Percentiles rank a stretch among this genome's conserved stretches.
These are phyloP conservation scores for Stegodyphus mimosarum DNA, from an alignment of 1,140 invertebrate species.

Conservation along the genomic window DNA sequence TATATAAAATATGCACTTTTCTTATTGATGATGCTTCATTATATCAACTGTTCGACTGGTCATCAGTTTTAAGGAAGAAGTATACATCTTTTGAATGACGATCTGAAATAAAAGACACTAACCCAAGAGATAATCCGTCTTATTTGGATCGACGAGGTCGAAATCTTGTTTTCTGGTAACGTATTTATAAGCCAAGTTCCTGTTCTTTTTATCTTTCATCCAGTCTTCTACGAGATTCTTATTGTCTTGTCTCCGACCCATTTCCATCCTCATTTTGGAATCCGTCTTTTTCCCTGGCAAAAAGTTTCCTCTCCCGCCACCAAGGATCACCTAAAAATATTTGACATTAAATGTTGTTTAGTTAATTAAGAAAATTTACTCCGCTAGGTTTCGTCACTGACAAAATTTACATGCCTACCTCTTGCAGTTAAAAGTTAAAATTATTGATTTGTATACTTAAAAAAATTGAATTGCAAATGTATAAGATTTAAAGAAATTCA, in stretches of 20 bases:
- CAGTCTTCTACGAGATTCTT: slow-evolving; percentile 79
- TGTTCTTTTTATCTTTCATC: slow-evolving; percentile 65
- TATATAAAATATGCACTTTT: too few relatives aligned
- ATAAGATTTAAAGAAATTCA: not conserved
- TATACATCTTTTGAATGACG: too few relatives aligned
- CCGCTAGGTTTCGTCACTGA: too few relatives aligned
- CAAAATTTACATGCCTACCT: too few relatives aligned
- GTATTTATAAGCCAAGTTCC: slow-evolving; percentile 64
- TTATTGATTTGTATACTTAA: not conserved
- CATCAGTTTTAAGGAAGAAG: too few relatives aligned
- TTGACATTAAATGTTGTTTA: too few relatives aligned
- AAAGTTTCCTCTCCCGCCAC: slow-evolving; percentile 68
- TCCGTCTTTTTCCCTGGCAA: slow-evolving; percentile 64
- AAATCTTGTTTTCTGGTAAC: slow-evolving; percentile 66
- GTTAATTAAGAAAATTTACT: too few relatives aligned
- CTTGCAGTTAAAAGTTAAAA: too few relatives aligned
- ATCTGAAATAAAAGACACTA: not conserved
- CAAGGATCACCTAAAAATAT: slow-evolving; percentile 60
- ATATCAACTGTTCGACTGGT: too few relatives aligned
- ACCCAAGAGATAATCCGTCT: slow-evolving; percentile 67
- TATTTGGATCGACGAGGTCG: slow-evolving; percentile 64
- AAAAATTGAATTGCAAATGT: not conserved
- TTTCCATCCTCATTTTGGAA: slow-evolving; percentile 62
- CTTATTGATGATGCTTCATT: too few relatives aligned
- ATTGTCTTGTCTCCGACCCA: slow-evolving; percentile 76